Percentiles rank a stretch among this genome's conserved stretches.
These are phyloP conservation scores for Spatulosminthurus flaviceps DNA, from an alignment of 2,888 invertebrate genomes.

Conservation along the genomic window DNA sequence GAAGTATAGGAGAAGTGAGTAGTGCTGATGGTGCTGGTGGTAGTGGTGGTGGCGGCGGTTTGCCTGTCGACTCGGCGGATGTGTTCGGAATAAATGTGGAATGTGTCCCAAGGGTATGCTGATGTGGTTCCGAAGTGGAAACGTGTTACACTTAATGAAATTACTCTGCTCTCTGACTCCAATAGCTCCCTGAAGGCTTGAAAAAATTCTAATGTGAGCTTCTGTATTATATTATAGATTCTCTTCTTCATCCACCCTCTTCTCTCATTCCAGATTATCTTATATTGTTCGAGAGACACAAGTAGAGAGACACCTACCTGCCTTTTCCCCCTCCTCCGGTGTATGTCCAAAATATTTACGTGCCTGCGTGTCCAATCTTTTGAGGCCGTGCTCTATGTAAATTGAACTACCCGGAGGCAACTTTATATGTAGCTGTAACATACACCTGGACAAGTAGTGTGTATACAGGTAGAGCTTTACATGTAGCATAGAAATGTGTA, in stretches of 20 bases:
- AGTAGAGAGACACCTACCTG: background rate
- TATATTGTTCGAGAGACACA: slow-evolving; percentile 33
- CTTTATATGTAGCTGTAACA: too few relatives aligned
- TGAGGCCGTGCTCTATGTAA: too few relatives aligned
- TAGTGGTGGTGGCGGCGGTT: slow-evolving; percentile 15
- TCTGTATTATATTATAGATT: slow-evolving; percentile 46
- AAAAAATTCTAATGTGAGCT: slow-evolving; percentile 49
- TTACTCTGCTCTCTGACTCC: slow-evolving; percentile 62
- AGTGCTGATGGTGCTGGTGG: background rate
- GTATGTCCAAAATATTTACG: background rate
- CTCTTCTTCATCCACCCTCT: slow-evolving; percentile 37
- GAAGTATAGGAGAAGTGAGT: slow-evolving; percentile 2
- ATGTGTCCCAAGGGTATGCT: slow-evolving; percentile 61
- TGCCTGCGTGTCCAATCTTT: background rate
- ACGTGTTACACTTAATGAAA: slow-evolving; percentile 64
- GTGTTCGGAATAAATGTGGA: slow-evolving; percentile 54
- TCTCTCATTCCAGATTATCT: slow-evolving; percentile 39
- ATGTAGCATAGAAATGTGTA: too few relatives aligned
- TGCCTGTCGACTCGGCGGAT: slow-evolving; percentile 29
- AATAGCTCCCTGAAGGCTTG: slow-evolving; percentile 61
- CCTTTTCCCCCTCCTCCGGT: background rate
- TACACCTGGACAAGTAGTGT: too few relatives aligned
- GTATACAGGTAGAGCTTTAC: too few relatives aligned
- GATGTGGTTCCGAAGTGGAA: slow-evolving; percentile 58
- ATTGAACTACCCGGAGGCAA: too few relatives aligned